Conservation (phyloP, 2,888 invertebrate species). For the Heteropelma amictum region DNA sequence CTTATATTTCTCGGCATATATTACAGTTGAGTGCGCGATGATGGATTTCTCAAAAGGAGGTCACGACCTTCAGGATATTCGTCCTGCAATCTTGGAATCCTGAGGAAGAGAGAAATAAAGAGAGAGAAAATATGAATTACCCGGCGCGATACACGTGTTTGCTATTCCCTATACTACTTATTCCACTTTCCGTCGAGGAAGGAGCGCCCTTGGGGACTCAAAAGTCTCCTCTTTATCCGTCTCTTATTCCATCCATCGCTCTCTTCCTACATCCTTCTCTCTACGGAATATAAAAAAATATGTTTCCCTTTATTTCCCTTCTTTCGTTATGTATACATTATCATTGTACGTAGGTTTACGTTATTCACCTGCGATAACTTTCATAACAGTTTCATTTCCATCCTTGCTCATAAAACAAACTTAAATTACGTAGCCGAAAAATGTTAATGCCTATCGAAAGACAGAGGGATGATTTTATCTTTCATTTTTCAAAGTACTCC, state of each 20-base stretch:
- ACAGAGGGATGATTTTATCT: too few relatives aligned
- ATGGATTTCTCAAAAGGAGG: constrained; percentile 31
- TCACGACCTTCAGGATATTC: constrained; percentile 44
- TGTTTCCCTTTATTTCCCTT: neutral
- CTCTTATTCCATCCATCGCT: constrained; percentile 15
- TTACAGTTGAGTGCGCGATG: neutral
- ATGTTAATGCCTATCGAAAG: too few relatives aligned
- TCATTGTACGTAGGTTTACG: neutral
- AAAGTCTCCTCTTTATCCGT: constrained; percentile 10
- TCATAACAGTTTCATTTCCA: too few relatives aligned
- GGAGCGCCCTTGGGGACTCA: constrained; percentile 43
- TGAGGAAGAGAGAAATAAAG: neutral
- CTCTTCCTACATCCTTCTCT: neutral
- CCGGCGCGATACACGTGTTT: constrained; percentile 46
- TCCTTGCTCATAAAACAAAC: too few relatives aligned
- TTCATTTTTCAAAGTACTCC: too few relatives aligned
- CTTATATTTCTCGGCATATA: neutral
- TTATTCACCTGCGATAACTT: constrained; percentile 4
- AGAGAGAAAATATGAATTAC: constrained; percentile 44
- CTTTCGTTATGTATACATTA: neutral
- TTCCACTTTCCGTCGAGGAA: constrained; percentile 41
- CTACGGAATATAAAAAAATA: constrained; percentile 7
- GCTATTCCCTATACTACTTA: constrained; percentile 49
- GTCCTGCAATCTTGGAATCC: constrained; percentile 33
- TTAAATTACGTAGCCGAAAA: too few relatives aligned